phyloP scores from a whole-genome alignment of 2,113 vertebrate species.

The Pardalotus punctatus region DNA sequence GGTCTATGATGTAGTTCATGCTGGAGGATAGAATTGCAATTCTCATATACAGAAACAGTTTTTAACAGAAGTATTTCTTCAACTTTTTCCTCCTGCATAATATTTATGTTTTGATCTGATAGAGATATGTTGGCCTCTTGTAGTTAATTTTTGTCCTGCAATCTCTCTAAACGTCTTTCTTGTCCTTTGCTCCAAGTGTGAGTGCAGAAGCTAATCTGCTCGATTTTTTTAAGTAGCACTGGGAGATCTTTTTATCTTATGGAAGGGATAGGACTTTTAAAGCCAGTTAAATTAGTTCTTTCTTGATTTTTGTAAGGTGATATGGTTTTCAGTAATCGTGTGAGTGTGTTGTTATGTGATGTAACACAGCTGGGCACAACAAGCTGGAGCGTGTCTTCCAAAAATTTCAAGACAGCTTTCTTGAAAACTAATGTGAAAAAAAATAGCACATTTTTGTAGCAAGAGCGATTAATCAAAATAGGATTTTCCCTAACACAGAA shows the following conservation, averaged over 20 bases:
- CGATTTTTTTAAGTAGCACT: not conserved
- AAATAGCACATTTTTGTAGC: not conserved
- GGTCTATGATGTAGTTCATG: not conserved
- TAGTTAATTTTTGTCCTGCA: not conserved
- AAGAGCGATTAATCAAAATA: constrained; percentile 13
- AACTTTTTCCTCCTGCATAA: not conserved
- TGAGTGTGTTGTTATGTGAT: not conserved
- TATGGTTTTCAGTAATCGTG: not conserved
- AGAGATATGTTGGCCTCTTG: not conserved
- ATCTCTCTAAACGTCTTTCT: not conserved
- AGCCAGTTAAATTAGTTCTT: not conserved
- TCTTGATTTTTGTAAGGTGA: not conserved
- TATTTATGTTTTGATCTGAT: not conserved
- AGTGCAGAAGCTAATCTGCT: not conserved
- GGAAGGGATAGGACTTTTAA: not conserved
- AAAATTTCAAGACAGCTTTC: constrained; percentile 17
- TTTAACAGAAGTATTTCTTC: not conserved
- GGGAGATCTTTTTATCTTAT: not conserved
- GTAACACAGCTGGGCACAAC: not conserved
- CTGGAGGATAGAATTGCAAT: not conserved
- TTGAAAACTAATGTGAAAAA: not conserved
- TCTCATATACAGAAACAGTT: not conserved
- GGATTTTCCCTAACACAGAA: not conserved
- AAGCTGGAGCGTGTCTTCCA: not conserved
- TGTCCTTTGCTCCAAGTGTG: not conserved